Evolutionary conservation across 2,888 invertebrate species (phyloP).

Genomic region (Tetropium fuscum): DNA sequence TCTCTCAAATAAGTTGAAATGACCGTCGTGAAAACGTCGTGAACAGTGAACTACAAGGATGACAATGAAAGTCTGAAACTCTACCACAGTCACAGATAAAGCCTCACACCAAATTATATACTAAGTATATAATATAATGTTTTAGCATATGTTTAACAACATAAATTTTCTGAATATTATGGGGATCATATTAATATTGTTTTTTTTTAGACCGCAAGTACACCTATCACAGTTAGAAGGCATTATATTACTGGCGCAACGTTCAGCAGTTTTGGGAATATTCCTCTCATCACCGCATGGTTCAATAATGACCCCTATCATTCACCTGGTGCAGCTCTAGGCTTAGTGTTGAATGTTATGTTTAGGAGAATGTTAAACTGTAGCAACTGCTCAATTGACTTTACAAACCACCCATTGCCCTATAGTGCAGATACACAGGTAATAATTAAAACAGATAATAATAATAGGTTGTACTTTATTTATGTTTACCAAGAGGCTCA

Average conservation of each 20-base stretch:
- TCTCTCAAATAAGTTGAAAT: too few species aligned
- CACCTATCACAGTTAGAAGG: slow-evolving; percentile 55
- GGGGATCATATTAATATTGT: slow-evolving; percentile 9
- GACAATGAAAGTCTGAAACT: too few species aligned
- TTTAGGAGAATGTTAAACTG: slow-evolving; percentile 62
- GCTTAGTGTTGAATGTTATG: slow-evolving; percentile 73
- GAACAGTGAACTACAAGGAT: too few species aligned
- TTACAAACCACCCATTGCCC: slow-evolving; percentile 78
- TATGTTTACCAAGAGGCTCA: too few species aligned
- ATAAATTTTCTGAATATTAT: too few species aligned
- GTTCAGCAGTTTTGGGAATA: slow-evolving; percentile 58
- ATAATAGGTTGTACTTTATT: too few species aligned
- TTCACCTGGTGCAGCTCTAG: slow-evolving; percentile 75
- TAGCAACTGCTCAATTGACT: slow-evolving; percentile 44
- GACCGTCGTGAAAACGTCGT: too few species aligned
- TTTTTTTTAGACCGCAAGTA: slow-evolving; percentile 51
- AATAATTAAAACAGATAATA: too few species aligned
- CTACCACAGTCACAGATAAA: too few species aligned
- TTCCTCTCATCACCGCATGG: slow-evolving; percentile 71
- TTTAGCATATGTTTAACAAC: too few species aligned
- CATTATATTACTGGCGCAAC: slow-evolving; percentile 71
- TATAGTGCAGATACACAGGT: slow-evolving; percentile 71
- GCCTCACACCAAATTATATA: too few species aligned
- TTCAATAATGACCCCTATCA: slow-evolving; percentile 87
- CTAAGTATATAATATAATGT: too few species aligned